Evolutionary conservation across 2,888 invertebrate species (phyloP).

Genomic region (Scaptomyza parva): DNA sequence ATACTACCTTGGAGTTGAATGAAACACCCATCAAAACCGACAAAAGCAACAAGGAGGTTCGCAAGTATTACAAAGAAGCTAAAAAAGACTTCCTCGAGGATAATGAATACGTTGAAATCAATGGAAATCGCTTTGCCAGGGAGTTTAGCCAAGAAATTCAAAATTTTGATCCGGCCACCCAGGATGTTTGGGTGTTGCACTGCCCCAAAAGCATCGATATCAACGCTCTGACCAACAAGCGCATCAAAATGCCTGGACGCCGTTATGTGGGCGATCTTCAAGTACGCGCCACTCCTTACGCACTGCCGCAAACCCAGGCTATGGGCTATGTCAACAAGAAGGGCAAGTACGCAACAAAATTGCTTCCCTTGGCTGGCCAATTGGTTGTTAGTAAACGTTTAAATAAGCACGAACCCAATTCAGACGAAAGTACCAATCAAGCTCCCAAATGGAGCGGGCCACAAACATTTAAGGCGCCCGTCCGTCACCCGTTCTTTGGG

Average conservation of each 20-base stretch:
- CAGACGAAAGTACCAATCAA: background rate
- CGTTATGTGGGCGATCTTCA: slow-evolving; percentile 49
- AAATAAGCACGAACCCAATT: slow-evolving; percentile 13
- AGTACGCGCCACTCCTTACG: slow-evolving; percentile 44
- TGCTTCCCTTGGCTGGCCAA: slow-evolving; percentile 40
- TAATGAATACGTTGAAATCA: slow-evolving; percentile 19
- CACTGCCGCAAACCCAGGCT: slow-evolving; percentile 6
- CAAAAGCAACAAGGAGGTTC: background rate
- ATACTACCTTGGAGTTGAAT: background rate
- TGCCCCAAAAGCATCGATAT: slow-evolving; percentile 53
- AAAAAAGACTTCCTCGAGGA: slow-evolving; percentile 50
- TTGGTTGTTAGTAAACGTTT: slow-evolving; percentile 55
- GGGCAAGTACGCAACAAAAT: slow-evolving; percentile 41
- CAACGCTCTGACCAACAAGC: slow-evolving; percentile 28
- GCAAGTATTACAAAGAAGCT: slow-evolving; percentile 5
- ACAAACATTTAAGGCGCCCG: slow-evolving; percentile 21
- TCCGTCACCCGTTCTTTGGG: slow-evolving; percentile 52
- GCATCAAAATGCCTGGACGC: slow-evolving; percentile 61
- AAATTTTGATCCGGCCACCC: slow-evolving; percentile 37
- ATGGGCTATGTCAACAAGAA: slow-evolving; percentile 55
- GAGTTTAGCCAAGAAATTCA: slow-evolving; percentile 32
- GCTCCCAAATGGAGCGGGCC: slow-evolving; percentile 24
- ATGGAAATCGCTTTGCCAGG: background rate
- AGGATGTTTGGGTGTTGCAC: slow-evolving; percentile 66
- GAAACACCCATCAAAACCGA: background rate